Conservation (phyloP, 2,888 invertebrate genomes). For the Hybos culiciformis region DNA sequence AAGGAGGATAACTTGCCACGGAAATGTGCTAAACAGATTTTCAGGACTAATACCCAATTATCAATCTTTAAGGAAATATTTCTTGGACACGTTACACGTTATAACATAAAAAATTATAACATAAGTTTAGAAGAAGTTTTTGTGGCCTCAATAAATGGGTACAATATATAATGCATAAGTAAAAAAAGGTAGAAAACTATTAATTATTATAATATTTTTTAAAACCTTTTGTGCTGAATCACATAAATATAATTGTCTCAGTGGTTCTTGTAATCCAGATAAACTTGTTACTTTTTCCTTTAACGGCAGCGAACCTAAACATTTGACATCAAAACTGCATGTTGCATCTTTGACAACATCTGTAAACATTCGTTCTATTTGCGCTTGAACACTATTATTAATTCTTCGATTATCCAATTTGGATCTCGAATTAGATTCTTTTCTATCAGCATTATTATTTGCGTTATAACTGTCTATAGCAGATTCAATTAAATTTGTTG, state of each 20-base stretch:
- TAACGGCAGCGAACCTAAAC: constrained; percentile 67
- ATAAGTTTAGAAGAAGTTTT: no score
- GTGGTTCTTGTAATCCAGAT: constrained; percentile 66
- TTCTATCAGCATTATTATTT: constrained; percentile 19
- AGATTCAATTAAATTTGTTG: constrained; percentile 20
- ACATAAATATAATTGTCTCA: constrained; percentile 53
- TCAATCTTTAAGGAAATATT: no score
- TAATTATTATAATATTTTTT: not conserved
- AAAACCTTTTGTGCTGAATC: constrained; percentile 29
- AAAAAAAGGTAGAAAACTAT: not conserved
- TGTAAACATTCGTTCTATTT: constrained; percentile 74
- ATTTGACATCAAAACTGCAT: constrained; percentile 59
- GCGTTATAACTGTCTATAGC: constrained; percentile 25
- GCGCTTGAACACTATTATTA: constrained; percentile 67
- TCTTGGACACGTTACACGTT: no score
- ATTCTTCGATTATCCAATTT: constrained; percentile 34
- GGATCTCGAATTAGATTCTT: constrained; percentile 23
- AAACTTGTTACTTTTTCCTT: constrained; percentile 69
- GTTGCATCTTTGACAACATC: constrained; percentile 53
- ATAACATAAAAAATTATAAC: no score
- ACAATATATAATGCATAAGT: no score
- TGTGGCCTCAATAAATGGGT: no score
- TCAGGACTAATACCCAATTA: no score
- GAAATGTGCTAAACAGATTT: no score
- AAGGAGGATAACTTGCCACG: no score